A percentile compares a stretch with the other conserved stretches of the same genome.
These are phyloP conservation scores for Coenonympha arcania DNA, from an alignment of 2,888 invertebrate species.

Conservation along the genomic window DNA sequence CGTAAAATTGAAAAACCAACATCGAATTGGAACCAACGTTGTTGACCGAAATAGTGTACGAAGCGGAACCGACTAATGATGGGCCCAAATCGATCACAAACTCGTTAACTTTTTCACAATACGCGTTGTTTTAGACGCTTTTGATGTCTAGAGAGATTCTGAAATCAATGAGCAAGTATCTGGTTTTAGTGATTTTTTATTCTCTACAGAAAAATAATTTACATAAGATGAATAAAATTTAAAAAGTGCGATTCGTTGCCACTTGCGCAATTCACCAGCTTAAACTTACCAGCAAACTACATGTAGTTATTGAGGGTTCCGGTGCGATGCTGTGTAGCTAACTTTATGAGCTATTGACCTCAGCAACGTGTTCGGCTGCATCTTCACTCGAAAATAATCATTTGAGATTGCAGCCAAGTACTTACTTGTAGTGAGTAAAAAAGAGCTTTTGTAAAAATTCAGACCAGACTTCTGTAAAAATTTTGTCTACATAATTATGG, in stretches of 20 bases:
- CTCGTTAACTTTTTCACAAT: conserved; percentile 15
- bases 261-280: no score
- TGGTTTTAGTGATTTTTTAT: neutral
- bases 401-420: no score
- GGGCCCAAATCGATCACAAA: conserved; percentile 16
- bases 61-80: conserved; percentile 32
- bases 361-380: no score
- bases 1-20: neutral
- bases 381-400: no score
- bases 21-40: conserved; percentile 3
- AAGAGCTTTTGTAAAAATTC: no score
- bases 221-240: neutral
- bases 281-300: no score
- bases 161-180: neutral
- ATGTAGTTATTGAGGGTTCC: no score
- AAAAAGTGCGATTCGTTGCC: neutral
- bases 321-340: no score
- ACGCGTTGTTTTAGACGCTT: neutral
- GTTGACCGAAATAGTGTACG: conserved; percentile 33
- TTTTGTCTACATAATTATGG: no score
- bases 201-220: neutral
- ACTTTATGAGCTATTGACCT: no score
- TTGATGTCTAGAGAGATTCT: conserved; percentile 4
- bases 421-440: no score
- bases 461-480: no score